These are phyloP conservation scores for Hypomecis atomaria DNA, from an alignment of 2,888 invertebrate species.

Conservation along the genomic window DNA sequence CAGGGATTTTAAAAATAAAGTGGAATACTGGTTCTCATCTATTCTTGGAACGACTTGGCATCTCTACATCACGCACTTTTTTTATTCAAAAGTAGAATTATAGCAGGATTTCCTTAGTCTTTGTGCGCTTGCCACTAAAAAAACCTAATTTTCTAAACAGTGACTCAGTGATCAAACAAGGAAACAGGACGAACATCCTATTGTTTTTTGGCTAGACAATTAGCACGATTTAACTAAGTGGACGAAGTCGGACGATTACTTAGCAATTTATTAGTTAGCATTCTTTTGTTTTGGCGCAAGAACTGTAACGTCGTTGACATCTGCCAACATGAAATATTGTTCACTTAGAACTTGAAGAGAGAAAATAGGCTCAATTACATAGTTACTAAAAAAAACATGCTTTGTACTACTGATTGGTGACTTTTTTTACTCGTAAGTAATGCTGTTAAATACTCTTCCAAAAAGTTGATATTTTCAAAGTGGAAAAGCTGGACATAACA, in stretches of 20 bases:
- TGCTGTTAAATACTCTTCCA: too few relatives aligned
- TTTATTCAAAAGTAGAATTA: constrained; percentile 15
- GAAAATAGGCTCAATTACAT: too few relatives aligned
- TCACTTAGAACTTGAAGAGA: too few relatives aligned
- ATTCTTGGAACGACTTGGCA: background rate
- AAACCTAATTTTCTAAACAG: constrained; percentile 27
- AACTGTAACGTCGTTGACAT: too few relatives aligned
- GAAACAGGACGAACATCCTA: constrained; percentile 36
- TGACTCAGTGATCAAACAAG: constrained; percentile 24
- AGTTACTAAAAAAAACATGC: too few relatives aligned
- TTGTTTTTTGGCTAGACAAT: constrained; percentile 28
- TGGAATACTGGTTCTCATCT: too few relatives aligned
- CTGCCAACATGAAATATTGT: too few relatives aligned
- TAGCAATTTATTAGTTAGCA: background rate
- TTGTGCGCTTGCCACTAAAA: constrained; percentile 20
- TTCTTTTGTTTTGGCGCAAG: constrained; percentile 7
- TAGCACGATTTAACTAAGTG: constrained; percentile 20
- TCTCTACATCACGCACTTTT: constrained; percentile 1
- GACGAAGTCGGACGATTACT: background rate
- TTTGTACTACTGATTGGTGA: too few relatives aligned
- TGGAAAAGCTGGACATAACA: too few relatives aligned
- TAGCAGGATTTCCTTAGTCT: constrained; percentile 32
- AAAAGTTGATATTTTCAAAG: too few relatives aligned
- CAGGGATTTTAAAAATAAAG: background rate
- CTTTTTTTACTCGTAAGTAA: too few relatives aligned